Percentiles rank a stretch among this genome's conserved stretches.
These are phyloP conservation scores for Cryptocheilus praepositus DNA, from an alignment of 2,888 invertebrate species.

Conservation along the genomic window DNA sequence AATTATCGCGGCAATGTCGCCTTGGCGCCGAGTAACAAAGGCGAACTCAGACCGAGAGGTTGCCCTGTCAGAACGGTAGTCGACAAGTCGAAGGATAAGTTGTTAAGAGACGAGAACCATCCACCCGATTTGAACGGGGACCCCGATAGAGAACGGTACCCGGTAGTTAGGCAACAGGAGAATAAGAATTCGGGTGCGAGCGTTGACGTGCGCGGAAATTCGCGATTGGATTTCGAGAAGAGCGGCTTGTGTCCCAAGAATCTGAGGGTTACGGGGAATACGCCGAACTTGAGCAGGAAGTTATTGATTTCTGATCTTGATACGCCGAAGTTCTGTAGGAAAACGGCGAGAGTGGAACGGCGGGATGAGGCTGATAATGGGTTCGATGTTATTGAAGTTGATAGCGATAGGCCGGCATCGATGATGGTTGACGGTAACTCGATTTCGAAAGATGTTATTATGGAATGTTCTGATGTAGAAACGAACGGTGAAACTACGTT, in stretches of 20 bases:
- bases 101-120: conserved; percentile 54
- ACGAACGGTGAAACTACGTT: conserved; percentile 8
- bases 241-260: conserved; percentile 55
- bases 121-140: conserved; percentile 38
- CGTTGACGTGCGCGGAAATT: conserved; percentile 18
- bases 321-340: conserved; percentile 51
- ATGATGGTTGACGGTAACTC: conserved; percentile 1
- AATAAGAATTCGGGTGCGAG: too few species aligned
- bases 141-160: neutral
- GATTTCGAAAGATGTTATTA: neutral
- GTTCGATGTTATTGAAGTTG: conserved; percentile 14
- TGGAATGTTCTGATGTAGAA: conserved; percentile 22
- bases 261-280: conserved; percentile 60
- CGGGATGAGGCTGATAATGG: conserved; percentile 24
- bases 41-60: conserved; percentile 1
- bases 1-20: conserved; percentile 26
- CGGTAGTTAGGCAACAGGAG: neutral
- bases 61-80: conserved; percentile 28
- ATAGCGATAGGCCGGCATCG: neutral
- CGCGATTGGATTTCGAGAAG: conserved; percentile 57
- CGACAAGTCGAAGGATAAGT: conserved; percentile 28
- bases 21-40: conserved; percentile 37
- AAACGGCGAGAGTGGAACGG: conserved; percentile 30
- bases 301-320: conserved; percentile 65
- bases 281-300: conserved; percentile 67